Conservation (phyloP, 1,140 invertebrate genomes). For the Telenomus remus region DNA sequence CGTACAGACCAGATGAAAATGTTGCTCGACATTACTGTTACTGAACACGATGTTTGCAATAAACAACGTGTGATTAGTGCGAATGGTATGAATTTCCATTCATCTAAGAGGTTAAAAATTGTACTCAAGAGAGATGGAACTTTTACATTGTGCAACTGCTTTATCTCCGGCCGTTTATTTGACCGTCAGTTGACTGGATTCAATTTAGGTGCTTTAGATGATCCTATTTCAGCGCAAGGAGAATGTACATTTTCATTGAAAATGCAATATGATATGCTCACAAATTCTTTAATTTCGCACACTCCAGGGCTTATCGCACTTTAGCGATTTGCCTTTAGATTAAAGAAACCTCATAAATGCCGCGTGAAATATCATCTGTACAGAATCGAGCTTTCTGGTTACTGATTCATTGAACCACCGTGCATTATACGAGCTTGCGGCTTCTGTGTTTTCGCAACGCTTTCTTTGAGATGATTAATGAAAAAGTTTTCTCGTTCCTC, state of each 20-base stretch:
- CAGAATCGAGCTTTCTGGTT: slow-evolving; percentile 25
- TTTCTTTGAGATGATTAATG: too few species aligned
- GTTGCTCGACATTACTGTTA: too few species aligned
- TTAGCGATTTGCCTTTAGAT: slow-evolving; percentile 65
- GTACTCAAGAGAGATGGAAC: not conserved
- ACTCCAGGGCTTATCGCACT: slow-evolving; percentile 56
- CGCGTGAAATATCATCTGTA: slow-evolving; percentile 55
- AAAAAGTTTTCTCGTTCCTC: too few species aligned
- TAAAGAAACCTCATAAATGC: slow-evolving; percentile 68
- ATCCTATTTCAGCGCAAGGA: slow-evolving; percentile 47
- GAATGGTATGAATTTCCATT: too few species aligned
- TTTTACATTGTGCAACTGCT: slow-evolving; percentile 15
- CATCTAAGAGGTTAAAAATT: too few species aligned
- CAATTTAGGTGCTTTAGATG: slow-evolving; percentile 36
- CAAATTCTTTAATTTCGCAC: slow-evolving; percentile 54
- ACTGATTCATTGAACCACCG: slow-evolving; percentile 11
- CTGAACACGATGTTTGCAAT: not conserved
- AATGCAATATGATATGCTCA: slow-evolving; percentile 45
- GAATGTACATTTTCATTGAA: slow-evolving; percentile 55
- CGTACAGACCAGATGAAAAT: too few species aligned
- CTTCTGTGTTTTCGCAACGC: too few species aligned
- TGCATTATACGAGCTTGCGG: not conserved
- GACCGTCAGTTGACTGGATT: slow-evolving; percentile 40
- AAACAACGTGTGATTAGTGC: not conserved
- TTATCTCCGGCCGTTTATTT: slow-evolving; percentile 38